phyloP scores from a whole-genome alignment of 2,888 invertebrate species.

The Dolichomitus sp. region DNA sequence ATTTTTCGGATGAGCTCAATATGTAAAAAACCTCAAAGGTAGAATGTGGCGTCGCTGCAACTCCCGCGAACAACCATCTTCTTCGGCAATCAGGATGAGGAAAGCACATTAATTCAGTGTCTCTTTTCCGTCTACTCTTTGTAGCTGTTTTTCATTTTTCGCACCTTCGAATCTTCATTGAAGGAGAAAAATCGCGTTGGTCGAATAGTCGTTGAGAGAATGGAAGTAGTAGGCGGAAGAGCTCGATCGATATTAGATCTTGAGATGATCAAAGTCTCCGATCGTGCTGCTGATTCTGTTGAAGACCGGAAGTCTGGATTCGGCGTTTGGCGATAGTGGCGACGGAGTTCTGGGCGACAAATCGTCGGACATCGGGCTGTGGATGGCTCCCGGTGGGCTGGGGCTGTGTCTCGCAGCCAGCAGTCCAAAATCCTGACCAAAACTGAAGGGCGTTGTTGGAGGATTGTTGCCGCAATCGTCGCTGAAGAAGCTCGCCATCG shows the following conservation, averaged over 20 bases:
- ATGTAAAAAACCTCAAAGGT: constrained; percentile 32
- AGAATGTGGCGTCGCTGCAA: neutral
- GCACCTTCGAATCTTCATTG: neutral
- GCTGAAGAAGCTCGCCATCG: constrained; percentile 89
- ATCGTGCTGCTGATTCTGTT: constrained; percentile 89
- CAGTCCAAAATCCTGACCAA: constrained; percentile 81
- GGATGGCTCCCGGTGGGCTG: constrained; percentile 80
- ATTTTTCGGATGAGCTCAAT: constrained; percentile 51
- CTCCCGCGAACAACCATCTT: neutral
- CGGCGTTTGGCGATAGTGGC: constrained; percentile 86
- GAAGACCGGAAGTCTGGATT: constrained; percentile 93
- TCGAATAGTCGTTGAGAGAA: neutral
- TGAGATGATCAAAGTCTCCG: constrained; percentile 82
- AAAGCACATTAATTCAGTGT: neutral
- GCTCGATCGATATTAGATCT: constrained; percentile 77
- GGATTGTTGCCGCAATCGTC: constrained; percentile 85
- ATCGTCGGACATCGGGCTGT: constrained; percentile 70
- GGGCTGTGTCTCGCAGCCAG: constrained; percentile 87
- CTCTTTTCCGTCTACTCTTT: neutral
- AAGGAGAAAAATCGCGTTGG: neutral
- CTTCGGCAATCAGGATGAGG: neutral
- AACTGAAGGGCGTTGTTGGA: constrained; percentile 82
- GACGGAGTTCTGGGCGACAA: constrained; percentile 79
- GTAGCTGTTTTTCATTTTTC: too few species aligned
- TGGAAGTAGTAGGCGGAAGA: neutral